Conservation (phyloP, 1,140 invertebrate species). For the Stenopsyche tienmushanensis region DNA sequence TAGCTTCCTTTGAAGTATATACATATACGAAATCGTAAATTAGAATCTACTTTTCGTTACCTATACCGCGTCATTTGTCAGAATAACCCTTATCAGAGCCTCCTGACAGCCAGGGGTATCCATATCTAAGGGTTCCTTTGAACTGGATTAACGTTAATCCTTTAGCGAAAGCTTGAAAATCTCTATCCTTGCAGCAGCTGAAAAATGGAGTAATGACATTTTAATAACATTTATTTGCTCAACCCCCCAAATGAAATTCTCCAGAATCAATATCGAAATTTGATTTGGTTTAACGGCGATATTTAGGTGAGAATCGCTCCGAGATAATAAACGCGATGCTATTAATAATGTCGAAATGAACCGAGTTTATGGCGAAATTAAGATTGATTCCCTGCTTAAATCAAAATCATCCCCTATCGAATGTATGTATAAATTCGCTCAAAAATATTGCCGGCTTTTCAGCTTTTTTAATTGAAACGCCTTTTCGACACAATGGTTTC, state of each 20-base stretch:
- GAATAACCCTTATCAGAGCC: constrained; percentile 15
- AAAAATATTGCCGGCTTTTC: too few species aligned
- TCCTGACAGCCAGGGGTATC: constrained; percentile 13
- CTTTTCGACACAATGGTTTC: too few species aligned
- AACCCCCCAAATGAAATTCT: not conserved
- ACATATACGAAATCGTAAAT: not conserved
- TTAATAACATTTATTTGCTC: constrained; percentile 11
- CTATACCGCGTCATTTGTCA: constrained; percentile 19
- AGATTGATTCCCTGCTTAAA: too few species aligned
- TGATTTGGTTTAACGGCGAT: too few species aligned
- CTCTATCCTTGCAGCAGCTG: constrained; percentile 18
- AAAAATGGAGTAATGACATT: constrained; percentile 27
- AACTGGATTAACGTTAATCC: constrained; percentile 26
- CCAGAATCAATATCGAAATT: constrained; percentile 5
- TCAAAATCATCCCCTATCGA: too few species aligned
- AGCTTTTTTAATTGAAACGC: too few species aligned
- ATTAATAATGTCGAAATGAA: too few species aligned
- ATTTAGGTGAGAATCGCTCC: too few species aligned
- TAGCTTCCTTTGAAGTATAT: too few species aligned
- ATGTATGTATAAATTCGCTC: too few species aligned
- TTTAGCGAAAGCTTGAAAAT: constrained; percentile 25
- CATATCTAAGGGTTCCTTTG: constrained; percentile 20
- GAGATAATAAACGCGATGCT: too few species aligned
- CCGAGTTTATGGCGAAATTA: too few species aligned
- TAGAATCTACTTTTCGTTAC: constrained; percentile 10